Evolutionary conservation across 2,888 invertebrate genomes (phyloP), one percentile per base, ranked within the genome.

Genomic region (Strigamia transsilvanica): DNA sequence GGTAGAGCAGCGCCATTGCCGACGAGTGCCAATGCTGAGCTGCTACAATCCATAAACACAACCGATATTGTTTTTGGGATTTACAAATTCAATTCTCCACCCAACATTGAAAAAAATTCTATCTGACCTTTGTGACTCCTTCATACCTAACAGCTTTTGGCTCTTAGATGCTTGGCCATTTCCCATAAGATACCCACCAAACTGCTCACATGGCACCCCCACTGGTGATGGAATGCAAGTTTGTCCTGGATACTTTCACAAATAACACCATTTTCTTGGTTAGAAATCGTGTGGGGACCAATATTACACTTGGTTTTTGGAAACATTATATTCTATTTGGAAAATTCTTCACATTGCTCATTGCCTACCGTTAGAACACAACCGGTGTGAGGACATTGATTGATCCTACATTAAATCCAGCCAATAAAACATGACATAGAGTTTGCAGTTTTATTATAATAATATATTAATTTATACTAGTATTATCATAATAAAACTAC

Each of bases 181-280:
- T 10, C 73, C 73, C 27, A 32, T 73, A 23, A 21, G 73, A 27
- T 73, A 27, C 3, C 73, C 73, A 27, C 73, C 12, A 73, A 73
- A 73, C 73, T 73, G 73, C 73, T 27, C 32, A 73, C 32, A 73
- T 73, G 73, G 73, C 73, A 73, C 73, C 27, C 73, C 27, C 73
- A 32, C 32, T 27, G 73, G 73, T 32, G 32, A 27, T 73, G 32
- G 73, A 73, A 38, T 73, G 73, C 13, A 2, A 73, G 13, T 32
- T 73, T 73, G 12, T 27, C 12, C 27, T 1, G 73, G 3, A 27
- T 27, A 73, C 73, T 13, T 32, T 32, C n/a, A 73, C 73, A n/a
- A 32, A 32, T 32, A 73, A 27, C 73, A 15, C 73, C 27, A 27
- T 73, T 73, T 73, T 4, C 15, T 73, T n/a, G 73, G 10, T 73